phyloP scores from a whole-genome alignment of 2,888 invertebrate species.

The Drosophila percnosoma region DNA sequence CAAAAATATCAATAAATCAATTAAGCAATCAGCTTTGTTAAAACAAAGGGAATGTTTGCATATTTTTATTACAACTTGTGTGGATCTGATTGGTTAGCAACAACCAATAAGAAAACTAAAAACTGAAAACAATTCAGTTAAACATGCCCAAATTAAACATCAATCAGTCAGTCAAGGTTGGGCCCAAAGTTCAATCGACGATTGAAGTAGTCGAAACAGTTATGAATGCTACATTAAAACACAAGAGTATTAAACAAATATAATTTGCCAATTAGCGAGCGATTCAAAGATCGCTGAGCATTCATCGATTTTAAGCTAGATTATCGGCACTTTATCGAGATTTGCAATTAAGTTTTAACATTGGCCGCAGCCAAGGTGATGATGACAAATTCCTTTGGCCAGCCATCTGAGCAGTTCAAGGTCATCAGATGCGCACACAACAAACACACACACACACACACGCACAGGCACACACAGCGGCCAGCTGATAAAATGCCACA shows the following conservation, averaged over 20 bases:
- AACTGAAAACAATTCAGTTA: no score
- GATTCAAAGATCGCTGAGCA: slow-evolving; percentile 4
- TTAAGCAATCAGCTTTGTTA: background rate
- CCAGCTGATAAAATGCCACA: slow-evolving; percentile 67
- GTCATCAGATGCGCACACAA: slow-evolving; percentile 24
- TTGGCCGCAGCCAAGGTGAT: slow-evolving; percentile 38
- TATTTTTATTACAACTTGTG: no score
- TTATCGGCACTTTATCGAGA: slow-evolving; percentile 22
- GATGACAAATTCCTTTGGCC: slow-evolving; percentile 37
- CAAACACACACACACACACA: background rate
- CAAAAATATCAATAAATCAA: background rate
- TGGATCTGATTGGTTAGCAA: no score
- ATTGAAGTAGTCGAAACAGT: background rate
- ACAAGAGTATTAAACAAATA: background rate
- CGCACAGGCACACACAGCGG: background rate
- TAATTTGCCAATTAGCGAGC: background rate
- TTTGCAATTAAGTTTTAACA: slow-evolving; percentile 38
- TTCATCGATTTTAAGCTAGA: slow-evolving; percentile 20
- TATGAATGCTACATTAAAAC: slow-evolving; percentile 9
- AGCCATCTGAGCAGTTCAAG: slow-evolving; percentile 33
- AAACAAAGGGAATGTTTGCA: background rate
- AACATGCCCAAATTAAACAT: background rate
- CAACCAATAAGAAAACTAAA: background rate
- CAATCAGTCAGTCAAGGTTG: background rate
- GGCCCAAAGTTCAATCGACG: background rate